These are phyloP conservation scores for Drosophila mimica DNA, from an alignment of 2,888 invertebrate genomes.

Conservation along the genomic window DNA sequence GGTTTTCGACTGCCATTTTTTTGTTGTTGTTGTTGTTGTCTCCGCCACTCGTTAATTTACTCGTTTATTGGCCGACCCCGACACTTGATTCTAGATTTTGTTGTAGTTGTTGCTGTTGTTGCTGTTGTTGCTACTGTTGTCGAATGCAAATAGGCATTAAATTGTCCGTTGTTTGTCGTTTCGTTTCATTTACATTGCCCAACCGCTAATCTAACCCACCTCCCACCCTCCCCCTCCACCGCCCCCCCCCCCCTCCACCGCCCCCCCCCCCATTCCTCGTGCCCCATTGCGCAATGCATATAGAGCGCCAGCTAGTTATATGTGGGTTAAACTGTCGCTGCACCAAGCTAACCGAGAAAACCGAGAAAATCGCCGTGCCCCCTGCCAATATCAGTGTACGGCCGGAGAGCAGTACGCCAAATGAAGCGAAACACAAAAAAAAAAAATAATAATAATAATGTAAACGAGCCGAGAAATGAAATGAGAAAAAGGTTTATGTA, in stretches of 20 bases:
- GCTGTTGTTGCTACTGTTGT: constrained; percentile 42
- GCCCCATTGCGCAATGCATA: constrained; percentile 55
- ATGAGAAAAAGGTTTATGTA: constrained; percentile 73
- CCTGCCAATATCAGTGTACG: constrained; percentile 3
- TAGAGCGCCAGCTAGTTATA: constrained; percentile 35
- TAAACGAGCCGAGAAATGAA: constrained; percentile 35
- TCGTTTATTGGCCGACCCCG: constrained; percentile 56
- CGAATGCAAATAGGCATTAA: constrained; percentile 77
- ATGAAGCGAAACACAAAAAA: constrained; percentile 1
- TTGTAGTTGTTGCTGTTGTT: constrained; percentile 22
- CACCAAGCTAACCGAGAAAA: constrained; percentile 33
- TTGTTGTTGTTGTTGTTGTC: constrained; percentile 7
- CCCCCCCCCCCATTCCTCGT: not conserved
- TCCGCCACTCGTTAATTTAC: constrained; percentile 56
- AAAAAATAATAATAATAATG: not conserved
- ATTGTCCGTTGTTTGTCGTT: constrained; percentile 72
- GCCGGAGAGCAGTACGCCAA: constrained; percentile 24
- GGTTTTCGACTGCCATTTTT: constrained; percentile 14
- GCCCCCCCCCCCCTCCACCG: not conserved
- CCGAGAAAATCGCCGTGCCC: constrained; percentile 6
- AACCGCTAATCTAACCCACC: constrained; percentile 13
- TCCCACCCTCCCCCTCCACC: constrained; percentile 6
- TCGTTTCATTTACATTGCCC: constrained; percentile 71
- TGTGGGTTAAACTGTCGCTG: constrained; percentile 71
- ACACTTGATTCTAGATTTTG: constrained; percentile 70